These are phyloP conservation scores for Drosophila sturtevanti DNA, from an alignment of 1,140 invertebrate genomes.

Conservation along the genomic window DNA sequence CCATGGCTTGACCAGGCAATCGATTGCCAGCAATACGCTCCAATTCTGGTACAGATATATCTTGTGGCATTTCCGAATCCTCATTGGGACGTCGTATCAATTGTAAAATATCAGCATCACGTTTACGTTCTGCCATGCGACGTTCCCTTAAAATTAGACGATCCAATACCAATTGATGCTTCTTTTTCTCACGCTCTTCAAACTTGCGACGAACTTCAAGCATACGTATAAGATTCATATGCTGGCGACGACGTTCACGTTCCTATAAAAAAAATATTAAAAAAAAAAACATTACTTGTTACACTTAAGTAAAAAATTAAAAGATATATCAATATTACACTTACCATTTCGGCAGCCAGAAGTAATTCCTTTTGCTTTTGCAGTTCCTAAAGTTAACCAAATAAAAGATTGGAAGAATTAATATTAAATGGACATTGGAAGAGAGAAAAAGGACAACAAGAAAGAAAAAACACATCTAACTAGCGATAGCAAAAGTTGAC, in stretches of 20 bases:
- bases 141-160: constrained; percentile 85
- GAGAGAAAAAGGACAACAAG: not conserved
- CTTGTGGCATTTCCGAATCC: constrained; percentile 90
- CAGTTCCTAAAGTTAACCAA: constrained; percentile 88
- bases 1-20: constrained; percentile 93
- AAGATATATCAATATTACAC: constrained; percentile 48
- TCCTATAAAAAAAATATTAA: constrained; percentile 85
- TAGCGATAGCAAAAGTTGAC: constrained; percentile 1
- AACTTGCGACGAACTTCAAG: constrained; percentile 92
- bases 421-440: constrained; percentile 85
- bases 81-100: constrained; percentile 94
- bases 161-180: constrained; percentile 86
- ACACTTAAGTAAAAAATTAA: not conserved
- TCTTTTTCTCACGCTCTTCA: constrained; percentile 94
- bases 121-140: constrained; percentile 90
- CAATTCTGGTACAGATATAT: constrained; percentile 89
- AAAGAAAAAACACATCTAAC: not conserved
- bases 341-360: constrained; percentile 93
- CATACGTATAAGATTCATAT: constrained; percentile 93
- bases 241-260: constrained; percentile 93
- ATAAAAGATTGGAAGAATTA: constrained; percentile 47
- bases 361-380: constrained; percentile 93
- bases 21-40: constrained; percentile 91
- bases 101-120: constrained; percentile 92
- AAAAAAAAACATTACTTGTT: too few species aligned